phyloP scores from a whole-genome alignment of 2,113 vertebrate species.

The Pangasianodon gigas region DNA sequence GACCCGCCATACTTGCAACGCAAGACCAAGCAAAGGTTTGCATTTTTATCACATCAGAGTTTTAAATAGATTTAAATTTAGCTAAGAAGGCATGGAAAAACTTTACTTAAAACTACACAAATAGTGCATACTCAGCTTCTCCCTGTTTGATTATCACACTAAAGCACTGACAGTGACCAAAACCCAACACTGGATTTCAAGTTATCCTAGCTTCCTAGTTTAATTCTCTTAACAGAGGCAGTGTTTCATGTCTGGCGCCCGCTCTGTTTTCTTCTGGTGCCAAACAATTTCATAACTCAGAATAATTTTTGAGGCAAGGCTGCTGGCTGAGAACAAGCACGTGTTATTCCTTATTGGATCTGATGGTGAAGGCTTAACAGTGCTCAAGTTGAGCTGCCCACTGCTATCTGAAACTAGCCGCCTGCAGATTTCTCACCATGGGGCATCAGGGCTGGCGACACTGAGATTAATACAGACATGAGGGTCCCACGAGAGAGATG shows the following conservation, averaged over 20 bases:
- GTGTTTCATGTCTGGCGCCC: slow-evolving; percentile 1
- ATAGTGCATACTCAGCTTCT: not conserved
- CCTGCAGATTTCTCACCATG: slow-evolving; percentile 50
- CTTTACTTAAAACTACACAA: not conserved
- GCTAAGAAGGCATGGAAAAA: not conserved
- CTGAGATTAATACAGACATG: slow-evolving; percentile 51
- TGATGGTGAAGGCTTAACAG: slow-evolving; percentile 34
- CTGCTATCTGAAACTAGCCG: slow-evolving; percentile 53
- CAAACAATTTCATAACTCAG: slow-evolving; percentile 44
- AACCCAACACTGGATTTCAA: not conserved
- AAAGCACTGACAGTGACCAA: not conserved
- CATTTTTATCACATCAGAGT: not conserved
- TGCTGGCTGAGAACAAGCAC: slow-evolving; percentile 48
- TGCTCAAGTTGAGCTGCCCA: slow-evolving; percentile 36
- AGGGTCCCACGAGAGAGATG: slow-evolving; percentile 34
- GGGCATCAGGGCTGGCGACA: slow-evolving; percentile 51
- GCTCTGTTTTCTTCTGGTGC: slow-evolving; percentile 13
- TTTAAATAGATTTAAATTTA: not conserved
- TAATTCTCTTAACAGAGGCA: not conserved
- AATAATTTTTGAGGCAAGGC: slow-evolving; percentile 38
- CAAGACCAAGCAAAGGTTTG: not conserved
- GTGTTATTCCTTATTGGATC: slow-evolving; percentile 52
- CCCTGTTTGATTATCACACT: not conserved
- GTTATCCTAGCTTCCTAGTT: not conserved
- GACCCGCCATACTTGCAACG: not conserved